Evolutionary conservation across 2,797 vertebrate species (phyloP), one percentile per base, ranked within the genome.

Genomic region (Clamator glandarius): DNA sequence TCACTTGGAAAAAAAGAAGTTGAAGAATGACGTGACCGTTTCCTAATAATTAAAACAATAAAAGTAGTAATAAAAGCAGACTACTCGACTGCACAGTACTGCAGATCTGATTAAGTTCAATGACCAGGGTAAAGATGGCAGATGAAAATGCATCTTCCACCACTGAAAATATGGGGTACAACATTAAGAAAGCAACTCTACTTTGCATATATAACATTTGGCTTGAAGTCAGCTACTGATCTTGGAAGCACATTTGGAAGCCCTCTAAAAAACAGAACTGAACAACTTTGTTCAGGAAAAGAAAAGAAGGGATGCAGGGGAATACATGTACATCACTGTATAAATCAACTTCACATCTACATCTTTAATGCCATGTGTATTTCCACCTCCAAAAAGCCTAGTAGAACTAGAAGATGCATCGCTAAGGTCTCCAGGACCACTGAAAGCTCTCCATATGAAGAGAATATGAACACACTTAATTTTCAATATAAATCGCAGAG

Each of bases 251-350:
- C 48, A 33, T 16, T 16, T 13, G 5, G 48, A 79, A 87, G 18
- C 6, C 24, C 48, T 51, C 33, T 64, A 23, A 78, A 84, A 75
- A 46, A 2, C 12, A 62, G 2, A 12, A 36, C 8, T 78, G 36
- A 69, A 67, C 9, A 61, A 31, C 12, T 75, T 72, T 52, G 11
- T 4, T 41, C 11, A 57, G 58, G 12, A 68, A 59, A 78, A 16
- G 12, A 36, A 77, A 39, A n/a, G 69, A n/a, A 6, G 7, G 6
- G 9, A 2, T 2, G 5, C 6, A 1, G 1, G 8, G 4, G 6
- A 54, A 78, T 46, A 39, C 4, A 41, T 51, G 4, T 12, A 29
- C 5, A 4, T 44, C 54, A 61, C 50, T 23, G 19, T 11, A 24
- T n/a, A 62, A 70, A 52, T 52, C 19, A 26, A 10, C 42, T 21